Base-by-base conservation (phyloP, 2,888 invertebrate species). In the Xiphydria camelus region DNA sequence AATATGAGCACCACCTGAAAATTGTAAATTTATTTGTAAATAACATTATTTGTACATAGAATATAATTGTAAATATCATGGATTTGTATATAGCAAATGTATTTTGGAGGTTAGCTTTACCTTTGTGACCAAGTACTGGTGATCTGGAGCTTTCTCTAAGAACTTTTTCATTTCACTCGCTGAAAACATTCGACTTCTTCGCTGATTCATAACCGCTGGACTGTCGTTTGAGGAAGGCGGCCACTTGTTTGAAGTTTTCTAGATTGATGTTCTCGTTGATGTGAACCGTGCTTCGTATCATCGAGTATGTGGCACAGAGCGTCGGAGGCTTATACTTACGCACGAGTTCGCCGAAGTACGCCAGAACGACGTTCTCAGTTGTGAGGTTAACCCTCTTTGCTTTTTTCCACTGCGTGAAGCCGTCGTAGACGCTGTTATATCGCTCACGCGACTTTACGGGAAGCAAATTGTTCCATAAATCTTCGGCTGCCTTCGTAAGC, bases 261-360 rank as follows among this genome's bases (percentile, higher is more conserved):
- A 48, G 29, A 25, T 48, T 19, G 6, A 44, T 4, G 1, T 48
- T 48, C 4, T 48, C 34, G 12, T 41, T 36, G 2, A 40, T n/a
- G 7, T 35, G 35, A 4, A 48, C 19, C 6, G 48, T 48, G 31
- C 39, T 44, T 37, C 36, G 26, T 17, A 48, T 35, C 44, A 44
- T 48, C 1, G 44, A 48, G 26, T 48, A 48, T 4, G 19, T 42
- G 2, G 44, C 26, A 43, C 48, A 48, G 5, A 48, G 25, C 12
- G 39, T 45, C 17, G 36, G 36, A 20, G 48, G 48, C 18, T 15
- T n/a, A 17, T 40, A 44, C n/a, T 35, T 31, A 23, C 22, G 18
- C 5, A 17, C 34, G 4, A 45, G 37, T 40, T 48, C 48, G n/a
- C 10, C 14, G 40, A 48, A 48, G 25, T 44, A 48, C n/a, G 48